phyloP scores from a whole-genome alignment of 2,797 vertebrate genomes.

The Rhincodon typus region DNA sequence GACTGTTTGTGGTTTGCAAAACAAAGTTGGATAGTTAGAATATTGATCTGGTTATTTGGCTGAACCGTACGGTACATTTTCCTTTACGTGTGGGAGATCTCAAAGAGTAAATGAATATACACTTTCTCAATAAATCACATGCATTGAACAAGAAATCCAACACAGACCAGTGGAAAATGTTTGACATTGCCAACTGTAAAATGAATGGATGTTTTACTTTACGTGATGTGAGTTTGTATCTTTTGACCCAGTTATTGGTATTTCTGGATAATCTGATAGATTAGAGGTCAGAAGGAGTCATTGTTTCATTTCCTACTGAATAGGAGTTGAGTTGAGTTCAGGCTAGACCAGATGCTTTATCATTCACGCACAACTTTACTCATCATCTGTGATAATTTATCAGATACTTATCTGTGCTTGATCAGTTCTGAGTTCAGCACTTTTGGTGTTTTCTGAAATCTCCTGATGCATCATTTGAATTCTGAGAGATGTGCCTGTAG shows the following conservation, averaged over 20 bases:
- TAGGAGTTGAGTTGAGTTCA: neutral
- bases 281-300: neutral
- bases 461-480: neutral
- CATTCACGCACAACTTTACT: neutral
- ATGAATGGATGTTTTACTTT: neutral
- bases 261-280: neutral
- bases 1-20: neutral
- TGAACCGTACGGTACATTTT: neutral
- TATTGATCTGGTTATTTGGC: too few relatives aligned
- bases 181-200: neutral
- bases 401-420: neutral
- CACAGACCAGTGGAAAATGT: neutral
- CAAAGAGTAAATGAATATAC: neutral
- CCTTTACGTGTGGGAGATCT: neutral
- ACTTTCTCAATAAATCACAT: neutral
- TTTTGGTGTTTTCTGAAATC: neutral
- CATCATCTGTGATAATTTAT: neutral
- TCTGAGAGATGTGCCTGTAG: neutral
- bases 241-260: neutral
- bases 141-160: neutral
- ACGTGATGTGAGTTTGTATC: neutral
- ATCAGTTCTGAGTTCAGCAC: neutral
- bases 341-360: neutral
- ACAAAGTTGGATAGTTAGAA: neutral
- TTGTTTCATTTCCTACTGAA: neutral